Conservation (phyloP, 2,113 vertebrate genomes). For the Varanus salvator region DNA sequence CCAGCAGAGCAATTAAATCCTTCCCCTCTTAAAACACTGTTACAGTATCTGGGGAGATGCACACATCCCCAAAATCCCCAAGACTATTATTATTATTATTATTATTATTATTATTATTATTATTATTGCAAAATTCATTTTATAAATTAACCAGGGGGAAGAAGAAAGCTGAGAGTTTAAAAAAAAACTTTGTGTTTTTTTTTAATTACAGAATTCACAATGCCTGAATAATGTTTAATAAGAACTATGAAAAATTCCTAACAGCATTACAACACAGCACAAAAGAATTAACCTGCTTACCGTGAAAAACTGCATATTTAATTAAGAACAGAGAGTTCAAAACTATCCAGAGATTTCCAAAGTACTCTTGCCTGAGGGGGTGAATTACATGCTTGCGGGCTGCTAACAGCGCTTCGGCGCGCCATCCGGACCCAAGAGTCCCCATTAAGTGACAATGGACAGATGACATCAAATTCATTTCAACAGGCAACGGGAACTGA, state of each 20-base stretch:
- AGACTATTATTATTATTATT: conserved; percentile 60
- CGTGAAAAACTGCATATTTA: conserved; percentile 97
- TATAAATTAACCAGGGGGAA: conserved; percentile 90
- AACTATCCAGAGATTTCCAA: conserved; percentile 89
- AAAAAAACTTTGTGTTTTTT: conserved; percentile 89
- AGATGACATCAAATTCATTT: conserved; percentile 90
- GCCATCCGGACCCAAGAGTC: conserved; percentile 87
- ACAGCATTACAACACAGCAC: conserved; percentile 90
- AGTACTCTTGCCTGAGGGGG: conserved; percentile 88
- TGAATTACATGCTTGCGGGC: conserved; percentile 89
- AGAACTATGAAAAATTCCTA: conserved; percentile 83
- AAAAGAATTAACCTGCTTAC: conserved; percentile 93
- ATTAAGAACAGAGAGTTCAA: conserved; percentile 94
- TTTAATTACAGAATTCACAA: conserved; percentile 91
- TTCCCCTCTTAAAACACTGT: conserved; percentile 99
- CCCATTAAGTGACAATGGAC: conserved; percentile 89
- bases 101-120: no score
- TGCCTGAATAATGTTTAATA: conserved; percentile 88
- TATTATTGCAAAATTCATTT: conserved; percentile 92
- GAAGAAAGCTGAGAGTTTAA: neutral
- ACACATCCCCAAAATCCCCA: neutral
- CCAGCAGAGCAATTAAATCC: conserved; percentile 99
- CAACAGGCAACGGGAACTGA: conserved; percentile 80
- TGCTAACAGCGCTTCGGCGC: conserved; percentile 86
- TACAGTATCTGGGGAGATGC: conserved; percentile 91